Conservation (phyloP, 2,888 invertebrate species). For the Chrysolina oricalcia region DNA sequence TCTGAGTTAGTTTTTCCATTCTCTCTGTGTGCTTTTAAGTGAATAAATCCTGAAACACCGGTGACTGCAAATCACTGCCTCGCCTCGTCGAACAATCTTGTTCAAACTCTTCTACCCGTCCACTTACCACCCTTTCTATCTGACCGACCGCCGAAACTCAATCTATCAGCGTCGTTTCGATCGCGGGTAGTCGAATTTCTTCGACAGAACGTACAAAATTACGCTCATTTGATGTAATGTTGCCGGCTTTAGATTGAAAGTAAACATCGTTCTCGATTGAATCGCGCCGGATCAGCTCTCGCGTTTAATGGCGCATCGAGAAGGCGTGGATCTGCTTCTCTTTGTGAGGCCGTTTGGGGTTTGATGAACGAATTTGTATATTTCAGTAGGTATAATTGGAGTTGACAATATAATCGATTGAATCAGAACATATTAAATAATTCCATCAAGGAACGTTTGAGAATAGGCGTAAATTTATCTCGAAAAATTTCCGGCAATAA, state of each 20-base stretch:
- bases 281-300: conserved; percentile 41
- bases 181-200: conserved; percentile 33
- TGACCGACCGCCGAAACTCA: conserved; percentile 51
- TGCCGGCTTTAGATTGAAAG: conserved; percentile 53
- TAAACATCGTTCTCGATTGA: conserved; percentile 51
- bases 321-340: background rate
- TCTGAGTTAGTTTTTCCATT: no score
- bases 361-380: background rate
- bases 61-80: background rate
- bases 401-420: no score
- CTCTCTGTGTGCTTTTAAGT: background rate
- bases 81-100: background rate
- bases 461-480: no score
- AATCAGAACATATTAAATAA: no score
- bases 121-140: conserved; percentile 44
- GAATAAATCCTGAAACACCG: background rate
- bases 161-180: conserved; percentile 53
- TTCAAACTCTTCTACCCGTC: conserved; percentile 8
- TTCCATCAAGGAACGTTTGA: no score
- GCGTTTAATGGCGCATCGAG: conserved; percentile 32
- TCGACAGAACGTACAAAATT: conserved; percentile 52
- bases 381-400: no score
- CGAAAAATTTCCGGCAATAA: no score
- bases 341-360: background rate
- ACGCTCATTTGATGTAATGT: conserved; percentile 53